These are phyloP conservation scores for mouse (Mus musculus) DNA, from an alignment of 2,113 vertebrate genomes.

Conservation along the genomic window DNA sequence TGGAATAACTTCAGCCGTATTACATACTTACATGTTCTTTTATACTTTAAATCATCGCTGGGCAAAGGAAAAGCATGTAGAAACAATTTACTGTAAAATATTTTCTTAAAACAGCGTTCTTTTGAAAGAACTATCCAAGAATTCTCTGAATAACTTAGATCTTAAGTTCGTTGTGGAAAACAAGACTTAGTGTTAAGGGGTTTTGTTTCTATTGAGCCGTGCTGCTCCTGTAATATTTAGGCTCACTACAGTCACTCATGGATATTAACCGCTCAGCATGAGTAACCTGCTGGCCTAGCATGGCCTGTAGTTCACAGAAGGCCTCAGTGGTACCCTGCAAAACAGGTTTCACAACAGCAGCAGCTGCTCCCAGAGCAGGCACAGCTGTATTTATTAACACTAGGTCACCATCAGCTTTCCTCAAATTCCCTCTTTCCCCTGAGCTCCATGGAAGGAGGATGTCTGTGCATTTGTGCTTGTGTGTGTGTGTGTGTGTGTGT, in stretches of 20 bases:
- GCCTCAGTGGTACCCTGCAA: slow-evolving; percentile 52
- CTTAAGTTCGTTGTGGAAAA: not conserved
- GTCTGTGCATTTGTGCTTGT: not conserved
- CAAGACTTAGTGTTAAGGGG: not conserved
- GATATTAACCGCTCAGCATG: slow-evolving; percentile 33
- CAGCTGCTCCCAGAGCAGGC: slow-evolving; percentile 31
- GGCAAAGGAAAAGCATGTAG: not conserved
- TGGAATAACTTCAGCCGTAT: not conserved
- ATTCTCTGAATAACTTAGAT: not conserved
- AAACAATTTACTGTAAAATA: slow-evolving; percentile 41
- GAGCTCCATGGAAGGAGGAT: not conserved
- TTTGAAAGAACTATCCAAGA: slow-evolving; percentile 20
- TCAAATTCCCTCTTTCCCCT: not conserved
- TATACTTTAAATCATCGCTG: not conserved
- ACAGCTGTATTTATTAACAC: not conserved
- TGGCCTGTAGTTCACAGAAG: not conserved
- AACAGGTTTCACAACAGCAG: slow-evolving; percentile 39
- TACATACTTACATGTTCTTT: not conserved
- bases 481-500: not conserved
- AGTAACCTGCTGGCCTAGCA: slow-evolving; percentile 57
- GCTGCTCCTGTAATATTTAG: slow-evolving; percentile 11
- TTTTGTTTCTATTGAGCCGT: not conserved
- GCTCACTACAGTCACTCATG: slow-evolving; percentile 12
- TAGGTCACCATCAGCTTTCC: not conserved
- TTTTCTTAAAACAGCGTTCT: slow-evolving; percentile 2